Base-by-base conservation (phyloP, 1,140 invertebrate genomes). In the Trachymyrmex septentrionalis region DNA sequence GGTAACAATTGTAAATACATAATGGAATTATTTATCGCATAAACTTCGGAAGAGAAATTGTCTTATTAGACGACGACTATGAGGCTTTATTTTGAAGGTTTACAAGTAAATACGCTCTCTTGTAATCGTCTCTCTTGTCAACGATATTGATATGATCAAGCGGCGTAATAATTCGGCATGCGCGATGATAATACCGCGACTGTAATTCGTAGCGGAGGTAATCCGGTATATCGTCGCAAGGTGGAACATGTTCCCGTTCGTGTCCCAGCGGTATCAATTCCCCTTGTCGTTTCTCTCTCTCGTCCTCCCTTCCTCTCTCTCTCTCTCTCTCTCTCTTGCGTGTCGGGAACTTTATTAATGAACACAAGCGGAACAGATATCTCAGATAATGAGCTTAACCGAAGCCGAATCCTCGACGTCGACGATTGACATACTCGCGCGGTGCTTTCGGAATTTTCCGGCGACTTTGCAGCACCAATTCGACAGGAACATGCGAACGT, bases 271-370 rank as follows among this genome's bases (percentile, higher is more conserved):
- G 67, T 82, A 72, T 19, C 80, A 61, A 82, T 82, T 82, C 38
- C 63, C 44, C 21, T n/a, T n/a, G n/a, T 16, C 10, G 30, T 27
- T 2, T 27, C 27, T 27, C 27, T 27, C 27, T 27, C 67, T 69
- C 66, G 48, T 38, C 48, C 38, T 48, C 48, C 14, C 53, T 57
- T 19, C 21, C 53, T 57, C 53, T 57, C 55, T 57, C 59, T 16
- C 24, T 61, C 24, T 27, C 24, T 27, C 24, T 63, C 59, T 63
- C 24, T 7, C 59, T 63, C 59, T 38, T 44, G 64, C 27, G 24
- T 72, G 67, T 82, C 55, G 38, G 80, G 55, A 84, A 75, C 69
- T 73, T 73, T 73, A 75, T 84, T 84, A 84, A 61, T 50, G 38
- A 73, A 34, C 24, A 50, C 38, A 50, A 24, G 57, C 7, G 44